Base-by-base conservation (phyloP, 2,888 invertebrate genomes). In the Seira sanloemensis region DNA sequence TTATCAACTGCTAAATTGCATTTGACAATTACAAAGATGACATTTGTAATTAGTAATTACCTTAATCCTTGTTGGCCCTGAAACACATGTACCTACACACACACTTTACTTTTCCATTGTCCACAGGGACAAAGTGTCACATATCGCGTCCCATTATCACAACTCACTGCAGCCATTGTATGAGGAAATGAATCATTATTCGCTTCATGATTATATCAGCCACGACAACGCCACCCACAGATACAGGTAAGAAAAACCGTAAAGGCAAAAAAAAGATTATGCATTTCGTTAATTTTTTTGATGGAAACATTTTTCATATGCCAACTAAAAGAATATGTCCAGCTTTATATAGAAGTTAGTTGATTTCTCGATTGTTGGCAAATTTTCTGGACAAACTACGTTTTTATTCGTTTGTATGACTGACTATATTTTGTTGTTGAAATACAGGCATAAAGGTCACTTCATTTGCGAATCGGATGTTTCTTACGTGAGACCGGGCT, bases 391-490 rank as follows among this genome's bases (percentile, higher is more conserved):
- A n/a, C n/a, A n/a, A n/a, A n/a, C n/a, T n/a, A n/a, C n/a, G n/a
- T n/a, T n/a, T n/a, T n/a, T n/a, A n/a, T n/a, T n/a, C n/a, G n/a
- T n/a, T n/a, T n/a, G n/a, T n/a, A n/a, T n/a, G n/a, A n/a, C n/a
- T n/a, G n/a, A n/a, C n/a, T n/a, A n/a, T n/a, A n/a, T n/a, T n/a
- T n/a, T n/a, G n/a, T n/a, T n/a, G n/a, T n/a, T n/a, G n/a, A n/a
- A n/a, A n/a, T 50, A 23, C 68, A 90, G 90, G 69, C 88, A 89
- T 73, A 90, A 90, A 81, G 90, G 91, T 1, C 90, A 90, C 79
- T 91, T 90, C 74, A 90, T 90, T 54, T 91, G 90, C 77, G 90
- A 90, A 83, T 90, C 90, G 50, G 90, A 90, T 71, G 90, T 90
- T n/a, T 88, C 90, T 4, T 90, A 90, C 77, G 88, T 90, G 24